Evolutionary conservation across 2,888 invertebrate genomes (phyloP).

Genomic region (Mamestra brassicae): DNA sequence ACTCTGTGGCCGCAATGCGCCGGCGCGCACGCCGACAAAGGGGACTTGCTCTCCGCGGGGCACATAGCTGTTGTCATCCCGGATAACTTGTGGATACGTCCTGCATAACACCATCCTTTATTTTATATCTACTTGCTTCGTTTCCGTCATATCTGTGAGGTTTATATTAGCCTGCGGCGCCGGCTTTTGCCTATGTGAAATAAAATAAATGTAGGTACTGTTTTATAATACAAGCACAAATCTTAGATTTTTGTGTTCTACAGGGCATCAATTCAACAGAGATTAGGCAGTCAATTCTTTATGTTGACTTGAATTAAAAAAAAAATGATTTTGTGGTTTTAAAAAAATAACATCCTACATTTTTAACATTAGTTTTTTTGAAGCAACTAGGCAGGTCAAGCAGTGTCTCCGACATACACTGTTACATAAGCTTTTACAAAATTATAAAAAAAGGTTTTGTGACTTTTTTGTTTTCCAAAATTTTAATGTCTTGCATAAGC

Average conservation of each 20-base stretch:
- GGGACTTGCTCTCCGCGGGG: conserved; percentile 37
- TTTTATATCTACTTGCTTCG: conserved; percentile 5
- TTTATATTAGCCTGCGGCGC: neutral
- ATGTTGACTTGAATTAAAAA: too few species aligned
- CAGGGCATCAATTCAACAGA: too few species aligned
- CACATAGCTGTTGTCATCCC: conserved; percentile 43
- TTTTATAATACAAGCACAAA: neutral
- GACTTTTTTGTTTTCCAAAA: neutral
- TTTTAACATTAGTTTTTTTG: neutral
- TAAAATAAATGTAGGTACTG: neutral
- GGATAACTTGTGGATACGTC: conserved; percentile 39
- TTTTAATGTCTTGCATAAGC: neutral
- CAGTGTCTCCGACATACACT: too few species aligned
- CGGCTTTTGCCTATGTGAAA: neutral
- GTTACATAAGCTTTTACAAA: conserved; percentile 10
- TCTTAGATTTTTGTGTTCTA: too few species aligned
- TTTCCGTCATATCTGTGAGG: conserved; percentile 35
- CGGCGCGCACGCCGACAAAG: conserved; percentile 58
- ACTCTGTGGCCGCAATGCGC: conserved; percentile 58
- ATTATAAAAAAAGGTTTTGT: neutral
- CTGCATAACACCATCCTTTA: conserved; percentile 37
- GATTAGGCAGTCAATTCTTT: too few species aligned
- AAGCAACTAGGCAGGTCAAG: too few species aligned
- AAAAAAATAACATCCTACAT: neutral
- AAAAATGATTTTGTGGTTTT: too few species aligned